A percentile compares a stretch with the other conserved stretches of the same genome.
phyloP scores from a whole-genome alignment of 2,888 invertebrate species.

The Tineola bisselliella region DNA sequence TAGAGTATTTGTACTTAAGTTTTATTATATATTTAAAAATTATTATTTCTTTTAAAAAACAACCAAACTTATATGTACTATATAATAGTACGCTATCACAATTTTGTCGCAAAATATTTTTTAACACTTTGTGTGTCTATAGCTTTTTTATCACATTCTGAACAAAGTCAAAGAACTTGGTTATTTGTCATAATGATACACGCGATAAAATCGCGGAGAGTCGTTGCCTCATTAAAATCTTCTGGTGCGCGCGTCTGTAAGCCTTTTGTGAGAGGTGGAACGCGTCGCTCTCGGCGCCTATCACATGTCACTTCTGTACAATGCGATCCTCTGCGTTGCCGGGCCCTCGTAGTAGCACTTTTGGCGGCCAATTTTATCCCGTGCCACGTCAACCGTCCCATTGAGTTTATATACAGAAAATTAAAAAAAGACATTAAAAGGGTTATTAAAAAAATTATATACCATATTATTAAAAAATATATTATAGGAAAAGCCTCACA shows the following conservation, averaged over 20 bases:
- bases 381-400: neutral
- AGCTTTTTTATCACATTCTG: slow-evolving; percentile 15
- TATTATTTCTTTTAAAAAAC: too few relatives aligned
- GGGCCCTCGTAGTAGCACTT: slow-evolving; percentile 33
- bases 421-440: too few relatives aligned
- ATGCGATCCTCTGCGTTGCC: slow-evolving; percentile 38
- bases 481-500: neutral
- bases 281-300: slow-evolving; percentile 57
- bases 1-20: neutral
- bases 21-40: too few relatives aligned
- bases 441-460: neutral
- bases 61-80: too few relatives aligned
- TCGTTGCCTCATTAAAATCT: slow-evolving; percentile 69
- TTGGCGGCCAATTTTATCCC: slow-evolving; percentile 18
- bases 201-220: slow-evolving; percentile 67
- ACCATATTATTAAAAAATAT: neutral
- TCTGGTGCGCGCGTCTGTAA: slow-evolving; percentile 66
- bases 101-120: neutral
- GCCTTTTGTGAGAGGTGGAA: slow-evolving; percentile 58
- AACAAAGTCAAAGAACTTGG: slow-evolving; percentile 61
- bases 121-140: neutral
- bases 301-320: slow-evolving; percentile 66
- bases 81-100: neutral
- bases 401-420: neutral
- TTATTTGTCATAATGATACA: slow-evolving; percentile 66